Evolutionary conservation across 2,888 invertebrate genomes (phyloP), one percentile per base, ranked within the genome.

Genomic region (Gymnocheta viridis): DNA sequence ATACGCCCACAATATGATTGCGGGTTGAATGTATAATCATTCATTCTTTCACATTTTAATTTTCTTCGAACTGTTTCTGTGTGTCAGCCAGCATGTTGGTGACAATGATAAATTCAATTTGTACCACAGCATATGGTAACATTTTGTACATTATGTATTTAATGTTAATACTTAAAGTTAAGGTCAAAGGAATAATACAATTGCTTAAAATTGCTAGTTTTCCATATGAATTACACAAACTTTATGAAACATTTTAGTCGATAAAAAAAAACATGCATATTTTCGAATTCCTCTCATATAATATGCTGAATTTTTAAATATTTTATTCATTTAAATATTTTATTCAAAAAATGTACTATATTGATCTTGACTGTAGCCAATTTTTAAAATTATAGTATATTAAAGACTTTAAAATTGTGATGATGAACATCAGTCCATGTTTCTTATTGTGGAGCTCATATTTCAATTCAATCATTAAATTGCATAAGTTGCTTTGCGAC

Each of bases 41-140:
- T 32, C 6, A n/a, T 6, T 29, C 54, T 0, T 35, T 44, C 38
- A 7, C 9, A 41, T 38, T 64, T 56, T 0, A n/a, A 29, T 24
- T 62, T 49, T 38, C 38, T 69, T 49, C n/a, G 49, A 56, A 76
- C 3, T 49, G 22, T n/a, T 6, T n/a, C 2, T 17, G n/a, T 51
- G 54, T 38, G 17, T 7, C n/a, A 38, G 24, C n/a, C 6, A 51
- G 67, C 10, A 24, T 66, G 17, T 17, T 22, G 32, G 0, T 56
- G 58, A 49, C 27, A 19, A 49, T 56, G 56, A 60, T 77, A 67
- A 60, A 67, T 67, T 49, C 17, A 77, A 58, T 58, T 58, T 58
- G 22, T 24, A n/a, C 32, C 24, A n/a, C n/a, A 76, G 47, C 66
- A 47, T 35, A 49, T 60, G 47, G 44, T 24, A 29, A 41, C 17